These are phyloP conservation scores for Parapsyche elsis DNA, from an alignment of 1,140 invertebrate species.

Conservation along the genomic window DNA sequence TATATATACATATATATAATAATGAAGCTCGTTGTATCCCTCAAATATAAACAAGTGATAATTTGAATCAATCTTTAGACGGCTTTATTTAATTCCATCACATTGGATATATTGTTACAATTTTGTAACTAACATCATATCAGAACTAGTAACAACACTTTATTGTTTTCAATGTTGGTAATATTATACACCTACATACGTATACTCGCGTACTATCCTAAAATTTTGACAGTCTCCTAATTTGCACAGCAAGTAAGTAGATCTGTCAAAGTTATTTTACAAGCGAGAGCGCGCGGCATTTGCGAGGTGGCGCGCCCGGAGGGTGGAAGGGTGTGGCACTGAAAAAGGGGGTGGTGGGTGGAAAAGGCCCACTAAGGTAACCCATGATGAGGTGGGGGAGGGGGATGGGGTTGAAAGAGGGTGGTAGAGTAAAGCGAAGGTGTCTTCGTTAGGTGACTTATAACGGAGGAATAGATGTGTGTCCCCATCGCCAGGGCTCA, in stretches of 20 bases:
- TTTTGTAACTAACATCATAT: not conserved
- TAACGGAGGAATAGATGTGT: slow-evolving; percentile 44
- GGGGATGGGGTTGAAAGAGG: not conserved
- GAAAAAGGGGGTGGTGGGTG: too few species aligned
- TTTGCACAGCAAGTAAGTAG: slow-evolving; percentile 49
- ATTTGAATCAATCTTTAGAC: too few species aligned
- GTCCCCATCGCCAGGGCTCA: not conserved
- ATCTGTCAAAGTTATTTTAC: slow-evolving; percentile 51
- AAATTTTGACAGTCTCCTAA: slow-evolving; percentile 39
- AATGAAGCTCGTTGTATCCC: too few species aligned
- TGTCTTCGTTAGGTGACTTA: slow-evolving; percentile 46
- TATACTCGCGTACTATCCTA: not conserved
- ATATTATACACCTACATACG: not conserved
- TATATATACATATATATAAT: too few species aligned
- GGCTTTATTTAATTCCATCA: too few species aligned
- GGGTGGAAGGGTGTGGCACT: slow-evolving; percentile 2
- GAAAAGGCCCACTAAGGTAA: too few species aligned
- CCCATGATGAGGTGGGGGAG: not conserved
- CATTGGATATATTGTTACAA: too few species aligned
- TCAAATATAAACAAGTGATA: too few species aligned
- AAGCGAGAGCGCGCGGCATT: slow-evolving; percentile 47
- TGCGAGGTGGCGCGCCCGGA: slow-evolving; percentile 28
- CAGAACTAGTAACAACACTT: not conserved
- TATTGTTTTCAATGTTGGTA: not conserved
- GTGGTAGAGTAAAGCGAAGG: slow-evolving; percentile 8